phyloP scores from a whole-genome alignment of 2,113 vertebrate genomes.

The Centropus unirufus region DNA sequence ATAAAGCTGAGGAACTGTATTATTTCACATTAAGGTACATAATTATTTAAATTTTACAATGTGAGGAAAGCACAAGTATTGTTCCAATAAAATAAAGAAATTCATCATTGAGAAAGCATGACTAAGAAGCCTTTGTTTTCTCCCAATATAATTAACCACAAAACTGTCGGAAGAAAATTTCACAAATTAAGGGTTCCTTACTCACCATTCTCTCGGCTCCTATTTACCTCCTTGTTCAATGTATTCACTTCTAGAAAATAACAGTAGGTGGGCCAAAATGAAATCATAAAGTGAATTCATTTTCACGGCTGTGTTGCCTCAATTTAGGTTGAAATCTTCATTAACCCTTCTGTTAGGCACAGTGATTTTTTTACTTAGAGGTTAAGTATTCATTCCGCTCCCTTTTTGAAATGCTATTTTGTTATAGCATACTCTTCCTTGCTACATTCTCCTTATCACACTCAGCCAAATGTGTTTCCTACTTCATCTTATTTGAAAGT shows the following conservation, averaged over 20 bases:
- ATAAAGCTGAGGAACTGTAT: not conserved
- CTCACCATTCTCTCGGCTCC: not conserved
- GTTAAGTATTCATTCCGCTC: not conserved
- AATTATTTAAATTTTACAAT: not conserved
- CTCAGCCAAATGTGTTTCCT: not conserved
- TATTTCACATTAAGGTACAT: not conserved
- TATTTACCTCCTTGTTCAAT: not conserved
- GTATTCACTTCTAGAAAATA: not conserved
- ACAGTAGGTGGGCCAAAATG: not conserved
- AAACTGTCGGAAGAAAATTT: not conserved
- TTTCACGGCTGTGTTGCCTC: not conserved
- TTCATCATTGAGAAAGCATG: not conserved
- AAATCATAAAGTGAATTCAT: not conserved
- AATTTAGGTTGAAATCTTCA: not conserved
- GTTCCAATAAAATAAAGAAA: slow-evolving; percentile 3
- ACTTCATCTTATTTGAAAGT: not conserved
- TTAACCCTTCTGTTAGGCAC: not conserved
- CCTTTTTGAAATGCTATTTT: not conserved
- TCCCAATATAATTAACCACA: not conserved
- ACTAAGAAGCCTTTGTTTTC: not conserved
- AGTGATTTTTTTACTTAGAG: not conserved
- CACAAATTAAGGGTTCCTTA: not conserved
- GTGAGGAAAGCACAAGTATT: not conserved
- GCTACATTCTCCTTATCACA: not conserved
- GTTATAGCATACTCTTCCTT: not conserved